Evolutionary conservation across 2,797 vertebrate species (phyloP).

Genomic region (Acrocephalus scirpaceus): DNA sequence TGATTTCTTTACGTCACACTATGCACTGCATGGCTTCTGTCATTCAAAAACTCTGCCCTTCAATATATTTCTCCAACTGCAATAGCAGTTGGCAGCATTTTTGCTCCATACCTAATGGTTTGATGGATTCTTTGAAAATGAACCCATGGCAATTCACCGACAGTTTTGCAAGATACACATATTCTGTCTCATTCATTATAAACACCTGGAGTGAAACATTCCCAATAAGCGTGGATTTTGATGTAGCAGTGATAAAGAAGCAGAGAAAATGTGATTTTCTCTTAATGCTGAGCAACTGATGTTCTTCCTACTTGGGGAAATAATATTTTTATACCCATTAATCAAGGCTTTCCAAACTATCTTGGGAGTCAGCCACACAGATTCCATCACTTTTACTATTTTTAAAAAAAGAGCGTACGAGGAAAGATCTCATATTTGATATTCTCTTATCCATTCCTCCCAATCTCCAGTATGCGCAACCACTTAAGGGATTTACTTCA

Average conservation of each 20-base stretch:
- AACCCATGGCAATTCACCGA: not conserved
- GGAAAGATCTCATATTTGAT: not conserved
- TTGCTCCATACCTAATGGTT: not conserved
- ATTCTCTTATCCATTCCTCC: not conserved
- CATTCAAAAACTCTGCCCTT: not conserved
- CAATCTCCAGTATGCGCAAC: not conserved
- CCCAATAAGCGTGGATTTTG: not conserved
- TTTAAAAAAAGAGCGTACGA: accelerated
- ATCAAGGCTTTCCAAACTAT: not conserved
- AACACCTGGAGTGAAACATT: not conserved
- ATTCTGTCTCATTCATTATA: not conserved
- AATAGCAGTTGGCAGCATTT: not conserved
- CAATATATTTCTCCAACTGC: not conserved
- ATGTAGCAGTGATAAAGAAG: not conserved
- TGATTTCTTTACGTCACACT: not conserved
- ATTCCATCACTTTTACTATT: not conserved
- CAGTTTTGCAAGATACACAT: not conserved
- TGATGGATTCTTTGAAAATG: not conserved
- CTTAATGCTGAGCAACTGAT: not conserved
- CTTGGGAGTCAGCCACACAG: not conserved
- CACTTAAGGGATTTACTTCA: not conserved
- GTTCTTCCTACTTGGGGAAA: not conserved
- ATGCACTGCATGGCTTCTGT: not conserved
- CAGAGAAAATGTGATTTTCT: not conserved
- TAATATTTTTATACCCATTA: not conserved